phyloP scores from a whole-genome alignment of 2,797 vertebrate genomes.

The Anguilla marmorata region DNA sequence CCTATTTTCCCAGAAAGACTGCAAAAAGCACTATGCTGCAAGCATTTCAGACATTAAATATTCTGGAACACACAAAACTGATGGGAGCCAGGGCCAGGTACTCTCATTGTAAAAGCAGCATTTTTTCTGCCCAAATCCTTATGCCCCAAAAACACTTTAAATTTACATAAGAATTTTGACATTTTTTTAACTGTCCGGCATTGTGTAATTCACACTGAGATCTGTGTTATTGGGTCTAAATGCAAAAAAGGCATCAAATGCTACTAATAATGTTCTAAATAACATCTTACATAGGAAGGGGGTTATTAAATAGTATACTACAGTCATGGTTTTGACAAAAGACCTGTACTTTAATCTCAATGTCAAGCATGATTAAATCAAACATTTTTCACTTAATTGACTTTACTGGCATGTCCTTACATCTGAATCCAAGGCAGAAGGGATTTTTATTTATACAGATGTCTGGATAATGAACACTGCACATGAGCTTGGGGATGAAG shows the following conservation, averaged over 20 bases:
- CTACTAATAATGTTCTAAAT: neutral
- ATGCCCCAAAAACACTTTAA: neutral
- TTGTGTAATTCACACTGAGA: neutral
- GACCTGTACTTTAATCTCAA: neutral
- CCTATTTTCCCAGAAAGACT: neutral
- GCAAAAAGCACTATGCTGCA: neutral
- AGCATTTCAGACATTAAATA: neutral
- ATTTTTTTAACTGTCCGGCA: neutral
- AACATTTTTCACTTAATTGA: slow-evolving; percentile 27
- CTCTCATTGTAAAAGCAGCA: neutral
- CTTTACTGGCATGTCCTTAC: slow-evolving; percentile 35
- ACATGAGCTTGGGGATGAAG: slow-evolving; percentile 9
- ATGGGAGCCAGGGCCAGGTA: neutral
- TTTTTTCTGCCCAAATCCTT: neutral
- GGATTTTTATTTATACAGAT: slow-evolving; percentile 34
- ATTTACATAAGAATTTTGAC: neutral
- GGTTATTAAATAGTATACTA: neutral
- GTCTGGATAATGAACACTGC: slow-evolving; percentile 23
- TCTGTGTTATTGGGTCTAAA: neutral
- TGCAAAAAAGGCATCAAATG: neutral
- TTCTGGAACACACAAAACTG: neutral
- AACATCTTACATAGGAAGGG: neutral
- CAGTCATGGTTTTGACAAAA: slow-evolving; percentile 14
- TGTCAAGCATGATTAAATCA: slow-evolving; percentile 30
- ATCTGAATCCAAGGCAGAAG: slow-evolving; percentile 35